Conservation (phyloP, 1,140 invertebrate genomes). For the Streblospio benedicti region DNA sequence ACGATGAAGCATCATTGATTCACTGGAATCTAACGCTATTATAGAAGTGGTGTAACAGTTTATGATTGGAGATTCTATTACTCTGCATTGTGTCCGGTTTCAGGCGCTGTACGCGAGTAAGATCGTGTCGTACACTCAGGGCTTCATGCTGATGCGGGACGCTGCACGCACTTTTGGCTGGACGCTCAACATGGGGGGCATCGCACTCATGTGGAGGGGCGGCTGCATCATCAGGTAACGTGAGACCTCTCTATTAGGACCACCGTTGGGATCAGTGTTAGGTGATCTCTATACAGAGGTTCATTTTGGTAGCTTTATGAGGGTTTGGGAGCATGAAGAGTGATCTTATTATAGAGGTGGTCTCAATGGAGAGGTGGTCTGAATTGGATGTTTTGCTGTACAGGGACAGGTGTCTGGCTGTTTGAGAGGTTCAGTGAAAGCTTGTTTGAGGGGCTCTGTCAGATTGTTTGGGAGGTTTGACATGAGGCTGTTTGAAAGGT, state of each 20-base stretch:
- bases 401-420: background rate
- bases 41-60: no score
- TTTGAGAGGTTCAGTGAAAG: background rate
- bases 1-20: background rate
- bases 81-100: no score
- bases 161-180: conserved; percentile 83
- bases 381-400: no score
- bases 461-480: no score
- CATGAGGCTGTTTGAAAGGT: background rate
- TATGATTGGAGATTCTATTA: no score
- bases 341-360: no score
- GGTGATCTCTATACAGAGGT: no score
- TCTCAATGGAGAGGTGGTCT: no score
- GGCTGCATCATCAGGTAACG: conserved; percentile 97
- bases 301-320: no score
- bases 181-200: conserved; percentile 95
- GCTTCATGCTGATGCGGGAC: conserved; percentile 95
- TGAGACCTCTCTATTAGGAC: conserved; percentile 29
- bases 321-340: no score
- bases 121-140: conserved; percentile 98
- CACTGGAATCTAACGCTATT: no score
- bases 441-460: background rate
- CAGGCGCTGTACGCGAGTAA: conserved; percentile 94
- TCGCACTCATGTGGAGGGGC: conserved; percentile 98
- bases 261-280: no score